Evolutionary conservation across 2,797 vertebrate genomes (phyloP).

Genomic region (Enteromius mattozi): DNA sequence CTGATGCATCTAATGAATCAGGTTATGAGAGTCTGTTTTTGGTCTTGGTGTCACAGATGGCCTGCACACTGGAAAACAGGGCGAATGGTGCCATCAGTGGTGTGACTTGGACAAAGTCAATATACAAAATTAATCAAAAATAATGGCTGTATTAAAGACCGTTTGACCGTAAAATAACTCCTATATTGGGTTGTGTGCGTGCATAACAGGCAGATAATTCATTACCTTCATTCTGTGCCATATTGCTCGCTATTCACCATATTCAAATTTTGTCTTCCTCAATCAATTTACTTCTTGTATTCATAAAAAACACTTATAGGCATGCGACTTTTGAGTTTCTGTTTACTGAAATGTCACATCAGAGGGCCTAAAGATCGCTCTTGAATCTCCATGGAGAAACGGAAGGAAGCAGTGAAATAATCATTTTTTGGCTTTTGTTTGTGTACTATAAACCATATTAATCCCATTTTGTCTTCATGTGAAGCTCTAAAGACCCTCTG

Average conservation of each 20-base stretch:
- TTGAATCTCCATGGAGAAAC: neutral
- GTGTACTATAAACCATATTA: neutral
- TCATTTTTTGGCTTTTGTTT: neutral
- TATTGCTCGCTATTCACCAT: neutral
- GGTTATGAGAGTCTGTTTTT: conserved; percentile 3
- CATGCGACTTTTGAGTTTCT: neutral
- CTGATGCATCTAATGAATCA: conserved; percentile 6
- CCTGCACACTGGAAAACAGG: neutral
- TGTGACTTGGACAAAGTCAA: neutral
- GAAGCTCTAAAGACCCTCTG: neutral
- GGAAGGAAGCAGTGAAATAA: neutral
- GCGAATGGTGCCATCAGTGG: neutral
- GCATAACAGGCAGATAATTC: neutral
- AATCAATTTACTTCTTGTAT: neutral
- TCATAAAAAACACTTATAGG: neutral
- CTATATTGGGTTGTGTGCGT: no score
- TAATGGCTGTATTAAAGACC: neutral
- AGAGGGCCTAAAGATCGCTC: neutral
- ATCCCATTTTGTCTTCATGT: neutral
- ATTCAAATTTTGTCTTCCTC: neutral
- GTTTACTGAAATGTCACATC: neutral
- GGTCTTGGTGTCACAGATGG: conserved; percentile 18
- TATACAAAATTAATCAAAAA: neutral
- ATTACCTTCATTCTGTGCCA: neutral
- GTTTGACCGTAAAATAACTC: neutral